phyloP scores from a whole-genome alignment of 1,140 invertebrate genomes.

The Pollicipes pollicipes region DNA sequence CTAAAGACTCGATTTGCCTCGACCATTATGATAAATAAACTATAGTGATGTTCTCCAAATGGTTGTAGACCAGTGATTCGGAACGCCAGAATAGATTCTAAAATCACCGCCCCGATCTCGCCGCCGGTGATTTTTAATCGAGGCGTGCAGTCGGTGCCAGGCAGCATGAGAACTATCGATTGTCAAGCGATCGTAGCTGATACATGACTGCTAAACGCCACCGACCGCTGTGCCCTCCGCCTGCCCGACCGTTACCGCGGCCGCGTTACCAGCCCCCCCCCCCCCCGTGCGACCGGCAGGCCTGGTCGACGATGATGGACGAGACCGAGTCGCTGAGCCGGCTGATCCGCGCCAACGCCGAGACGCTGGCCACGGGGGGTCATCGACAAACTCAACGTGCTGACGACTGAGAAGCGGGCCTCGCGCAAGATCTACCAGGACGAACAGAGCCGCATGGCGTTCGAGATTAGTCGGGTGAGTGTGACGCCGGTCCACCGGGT shows the following conservation, averaged over 20 bases:
- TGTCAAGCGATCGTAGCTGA: no score
- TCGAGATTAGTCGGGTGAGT: slow-evolving; percentile 55
- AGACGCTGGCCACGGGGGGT: slow-evolving; percentile 58
- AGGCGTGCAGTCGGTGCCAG: no score
- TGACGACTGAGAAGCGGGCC: slow-evolving; percentile 67
- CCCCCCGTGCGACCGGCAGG: slow-evolving; percentile 25
- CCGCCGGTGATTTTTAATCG: no score
- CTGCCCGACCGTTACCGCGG: background rate
- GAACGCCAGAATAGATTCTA: no score
- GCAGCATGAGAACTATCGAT: no score
- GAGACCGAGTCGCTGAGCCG: slow-evolving; percentile 64
- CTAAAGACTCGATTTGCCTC: no score
- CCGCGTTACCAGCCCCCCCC: background rate
- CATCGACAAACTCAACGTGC: slow-evolving; percentile 53
- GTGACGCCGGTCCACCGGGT: background rate
- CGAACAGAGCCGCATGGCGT: slow-evolving; percentile 61
- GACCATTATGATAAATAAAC: no score
- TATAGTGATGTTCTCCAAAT: no score
- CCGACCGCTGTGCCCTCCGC: no score
- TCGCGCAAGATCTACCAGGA: slow-evolving; percentile 67
- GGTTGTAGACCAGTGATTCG: no score
- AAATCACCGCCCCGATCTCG: no score
- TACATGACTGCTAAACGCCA: no score
- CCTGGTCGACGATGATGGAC: slow-evolving; percentile 66
- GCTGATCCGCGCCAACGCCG: slow-evolving; percentile 60